Evolutionary conservation across 2,797 vertebrate genomes (phyloP).

Genomic region (Clarias pachynema): DNA sequence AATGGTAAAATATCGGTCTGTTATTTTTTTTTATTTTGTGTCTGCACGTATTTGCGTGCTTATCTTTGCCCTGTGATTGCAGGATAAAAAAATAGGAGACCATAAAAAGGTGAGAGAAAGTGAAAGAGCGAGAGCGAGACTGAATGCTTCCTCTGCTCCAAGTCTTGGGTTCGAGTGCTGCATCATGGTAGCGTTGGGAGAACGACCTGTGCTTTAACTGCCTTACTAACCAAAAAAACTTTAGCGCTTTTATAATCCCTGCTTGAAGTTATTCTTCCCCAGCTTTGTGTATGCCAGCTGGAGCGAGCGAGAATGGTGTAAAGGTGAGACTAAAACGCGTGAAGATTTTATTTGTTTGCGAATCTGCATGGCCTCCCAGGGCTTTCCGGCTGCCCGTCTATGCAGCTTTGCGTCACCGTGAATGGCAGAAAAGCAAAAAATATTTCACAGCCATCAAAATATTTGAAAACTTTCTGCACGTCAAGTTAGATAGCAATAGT

Average conservation of each 20-base stretch:
- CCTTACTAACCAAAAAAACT: not conserved
- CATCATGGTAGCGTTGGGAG: not conserved
- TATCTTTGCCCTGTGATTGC: slow-evolving; percentile 79
- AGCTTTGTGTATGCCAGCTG: not conserved
- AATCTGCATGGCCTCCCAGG: slow-evolving; percentile 42
- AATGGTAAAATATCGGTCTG: no score
- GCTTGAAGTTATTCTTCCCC: not conserved
- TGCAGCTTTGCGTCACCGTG: slow-evolving; percentile 17
- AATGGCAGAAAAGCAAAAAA: not conserved
- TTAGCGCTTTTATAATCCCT: not conserved
- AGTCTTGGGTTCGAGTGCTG: slow-evolving; percentile 23
- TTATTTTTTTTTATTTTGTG: not conserved
- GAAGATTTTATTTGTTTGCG: not conserved
- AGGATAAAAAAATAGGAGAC: slow-evolving; percentile 81
- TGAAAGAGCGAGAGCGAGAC: not conserved
- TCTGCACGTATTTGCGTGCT: slow-evolving; percentile 27
- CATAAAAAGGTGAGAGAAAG: slow-evolving; percentile 37
- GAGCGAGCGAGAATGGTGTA: not conserved
- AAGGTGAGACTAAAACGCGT: not conserved
- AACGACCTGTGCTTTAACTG: slow-evolving; percentile 9
- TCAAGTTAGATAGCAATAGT: not conserved
- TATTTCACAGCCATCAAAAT: not conserved
- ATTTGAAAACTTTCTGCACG: slow-evolving; percentile 1
- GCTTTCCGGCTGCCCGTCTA: slow-evolving; percentile 4
- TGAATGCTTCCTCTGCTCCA: slow-evolving; percentile 19